phyloP scores from a whole-genome alignment of 2,113 vertebrate species.

The Microcebus tavaratra region DNA sequence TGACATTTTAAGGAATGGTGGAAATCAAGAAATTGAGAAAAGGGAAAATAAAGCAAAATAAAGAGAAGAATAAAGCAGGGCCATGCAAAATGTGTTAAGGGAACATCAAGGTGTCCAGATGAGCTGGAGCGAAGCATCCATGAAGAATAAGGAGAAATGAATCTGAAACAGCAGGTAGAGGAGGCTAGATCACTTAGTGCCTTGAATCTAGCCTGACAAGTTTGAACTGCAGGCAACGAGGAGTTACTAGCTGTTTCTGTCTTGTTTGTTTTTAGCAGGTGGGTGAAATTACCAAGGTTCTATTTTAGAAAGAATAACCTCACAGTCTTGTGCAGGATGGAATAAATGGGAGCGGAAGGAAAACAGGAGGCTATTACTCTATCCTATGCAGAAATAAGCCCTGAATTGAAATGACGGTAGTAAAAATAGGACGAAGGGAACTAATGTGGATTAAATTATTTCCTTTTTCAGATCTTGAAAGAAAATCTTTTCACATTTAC shows the following conservation, averaged over 20 bases:
- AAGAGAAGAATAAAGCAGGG: neutral
- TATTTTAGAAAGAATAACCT: neutral
- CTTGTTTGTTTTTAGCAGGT: neutral
- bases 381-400: neutral
- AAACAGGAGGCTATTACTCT: neutral
- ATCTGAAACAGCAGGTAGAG: neutral
- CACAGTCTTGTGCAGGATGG: neutral
- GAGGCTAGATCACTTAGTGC: neutral
- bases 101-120: neutral
- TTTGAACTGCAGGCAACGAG: neutral
- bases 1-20: neutral
- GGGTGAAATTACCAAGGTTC: neutral
- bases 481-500: conserved; percentile 45
- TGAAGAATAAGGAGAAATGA: neutral
- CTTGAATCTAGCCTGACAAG: neutral
- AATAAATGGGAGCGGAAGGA: neutral
- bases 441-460: neutral
- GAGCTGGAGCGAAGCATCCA: too few relatives aligned
- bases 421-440: neutral
- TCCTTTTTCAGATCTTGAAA: neutral
- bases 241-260: neutral
- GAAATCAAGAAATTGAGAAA: neutral
- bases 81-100: neutral
- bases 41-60: neutral
- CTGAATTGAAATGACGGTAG: neutral